Evolutionary conservation across 2,888 invertebrate genomes (phyloP), one percentile per base, ranked within the genome.

Genomic region (Eretmocerus hayati): DNA sequence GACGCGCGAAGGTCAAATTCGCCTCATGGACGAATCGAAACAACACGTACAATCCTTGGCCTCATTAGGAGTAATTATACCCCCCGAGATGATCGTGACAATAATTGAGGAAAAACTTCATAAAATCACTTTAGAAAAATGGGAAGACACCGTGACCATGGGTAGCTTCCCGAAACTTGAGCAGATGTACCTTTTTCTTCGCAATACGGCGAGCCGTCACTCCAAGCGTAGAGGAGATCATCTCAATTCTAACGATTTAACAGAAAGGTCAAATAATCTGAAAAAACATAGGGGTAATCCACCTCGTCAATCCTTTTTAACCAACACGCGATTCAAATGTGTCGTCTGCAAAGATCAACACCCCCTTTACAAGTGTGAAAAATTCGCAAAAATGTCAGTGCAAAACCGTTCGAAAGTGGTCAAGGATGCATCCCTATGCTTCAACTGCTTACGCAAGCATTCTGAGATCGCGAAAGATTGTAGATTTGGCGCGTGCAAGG

Each of bases 41-140:
- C n/a, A n/a, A n/a, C n/a, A n/a, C n/a, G n/a, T n/a, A n/a, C n/a
- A n/a, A n/a, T n/a, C n/a, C n/a, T n/a, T n/a, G n/a, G n/a, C n/a
- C n/a, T n/a, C n/a, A n/a, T n/a, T n/a, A n/a, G n/a, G n/a, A n/a
- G n/a, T 56, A 18, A 26, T 1, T 26, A 26, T 26, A 9, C 6
- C 26, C 11, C 26, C 26, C 26, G 26, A 26, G 11, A 26, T 54
- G 6, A 19, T 56, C 2, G 46, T 56, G 8, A 39, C 48, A 19
- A 50, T 54, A 32, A 5, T 56, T 3, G 52, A 54, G 38, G 47
- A 52, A 16, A 42, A 42, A 22, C 35, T 54, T 32, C 53, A 53
- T 2, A 16, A 23, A 11, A 37, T 42, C 3, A 51, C 42, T 32
- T 37, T 48, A 3, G 35, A 19, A 5, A 49, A 49, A 20, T 53